Conservation (phyloP, 53 echinoderm and acorn worm genomes). For the Astropecten irregularis region DNA sequence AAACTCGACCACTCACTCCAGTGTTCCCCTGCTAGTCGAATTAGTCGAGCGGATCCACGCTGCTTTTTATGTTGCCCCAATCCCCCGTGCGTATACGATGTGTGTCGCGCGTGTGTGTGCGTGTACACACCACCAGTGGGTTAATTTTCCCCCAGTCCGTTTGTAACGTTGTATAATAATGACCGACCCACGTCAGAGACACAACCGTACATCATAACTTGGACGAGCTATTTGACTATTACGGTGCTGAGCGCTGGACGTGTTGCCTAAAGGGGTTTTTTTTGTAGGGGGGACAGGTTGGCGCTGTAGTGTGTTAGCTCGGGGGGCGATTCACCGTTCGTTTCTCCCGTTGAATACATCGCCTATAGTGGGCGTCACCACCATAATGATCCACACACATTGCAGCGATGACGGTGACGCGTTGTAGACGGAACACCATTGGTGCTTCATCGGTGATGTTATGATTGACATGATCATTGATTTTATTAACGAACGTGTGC, state of each 20-base stretch:
- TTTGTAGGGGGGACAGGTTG: conserved; percentile 21
- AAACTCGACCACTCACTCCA: conserved; percentile 65
- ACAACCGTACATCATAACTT: conserved; percentile 16
- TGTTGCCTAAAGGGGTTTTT: conserved; percentile 32
- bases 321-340: conserved; percentile 6
- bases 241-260: background rate
- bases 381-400: conserved; percentile 16
- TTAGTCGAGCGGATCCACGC: conserved; percentile 50
- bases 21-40: conserved; percentile 44
- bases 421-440: conserved; percentile 14
- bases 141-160: conserved; percentile 20
- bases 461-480: conserved; percentile 51
- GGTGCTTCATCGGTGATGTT: conserved; percentile 18
- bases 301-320: conserved; percentile 16
- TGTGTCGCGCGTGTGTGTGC: background rate
- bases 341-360: background rate
- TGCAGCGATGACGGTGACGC: conserved; percentile 33
- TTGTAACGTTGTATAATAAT: background rate
- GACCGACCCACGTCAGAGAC: conserved; percentile 31
- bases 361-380: conserved; percentile 39
- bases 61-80: conserved; percentile 36
- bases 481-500: background rate
- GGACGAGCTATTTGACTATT: no score
- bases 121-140: background rate
- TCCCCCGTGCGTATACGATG: background rate